These are phyloP conservation scores for Nephrotoma flavescens DNA, from an alignment of 2,888 invertebrate species.

Conservation along the genomic window DNA sequence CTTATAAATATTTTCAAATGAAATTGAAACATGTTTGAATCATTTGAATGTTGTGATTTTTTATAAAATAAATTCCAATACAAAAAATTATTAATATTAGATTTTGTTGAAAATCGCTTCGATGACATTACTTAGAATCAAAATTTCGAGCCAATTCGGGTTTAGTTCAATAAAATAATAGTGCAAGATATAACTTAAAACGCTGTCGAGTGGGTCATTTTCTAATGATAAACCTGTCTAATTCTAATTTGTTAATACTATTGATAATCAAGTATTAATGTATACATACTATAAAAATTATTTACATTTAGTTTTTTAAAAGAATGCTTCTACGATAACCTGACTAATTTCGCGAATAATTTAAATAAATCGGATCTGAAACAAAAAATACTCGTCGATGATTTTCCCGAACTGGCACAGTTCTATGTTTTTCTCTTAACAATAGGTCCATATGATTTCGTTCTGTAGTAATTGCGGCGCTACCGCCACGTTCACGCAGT, in stretches of 20 bases:
- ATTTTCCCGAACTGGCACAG: slow-evolving; percentile 34
- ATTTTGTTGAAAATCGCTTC: not conserved
- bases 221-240: not conserved
- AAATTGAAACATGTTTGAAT: slow-evolving; percentile 33
- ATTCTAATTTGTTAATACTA: not conserved
- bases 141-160: not conserved
- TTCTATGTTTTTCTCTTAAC: slow-evolving; percentile 44
- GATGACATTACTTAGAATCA: not conserved
- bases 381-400: slow-evolving; percentile 35
- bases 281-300: not conserved
- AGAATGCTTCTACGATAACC: not conserved
- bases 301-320: not conserved
- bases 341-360: not conserved
- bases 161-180: not conserved
- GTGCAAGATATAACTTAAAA: not conserved
- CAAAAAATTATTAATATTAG: not conserved
- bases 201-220: not conserved
- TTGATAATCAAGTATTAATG: not conserved
- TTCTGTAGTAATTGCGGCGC: slow-evolving; percentile 40
- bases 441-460: slow-evolving; percentile 49
- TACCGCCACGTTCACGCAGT: slow-evolving; percentile 38
- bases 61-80: not conserved
- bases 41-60: not conserved
- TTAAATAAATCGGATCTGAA: not conserved
- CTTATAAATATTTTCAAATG: slow-evolving; percentile 12